phyloP scores from a whole-genome alignment of 2,888 invertebrate genomes.

The Polydrusus cervinus region DNA sequence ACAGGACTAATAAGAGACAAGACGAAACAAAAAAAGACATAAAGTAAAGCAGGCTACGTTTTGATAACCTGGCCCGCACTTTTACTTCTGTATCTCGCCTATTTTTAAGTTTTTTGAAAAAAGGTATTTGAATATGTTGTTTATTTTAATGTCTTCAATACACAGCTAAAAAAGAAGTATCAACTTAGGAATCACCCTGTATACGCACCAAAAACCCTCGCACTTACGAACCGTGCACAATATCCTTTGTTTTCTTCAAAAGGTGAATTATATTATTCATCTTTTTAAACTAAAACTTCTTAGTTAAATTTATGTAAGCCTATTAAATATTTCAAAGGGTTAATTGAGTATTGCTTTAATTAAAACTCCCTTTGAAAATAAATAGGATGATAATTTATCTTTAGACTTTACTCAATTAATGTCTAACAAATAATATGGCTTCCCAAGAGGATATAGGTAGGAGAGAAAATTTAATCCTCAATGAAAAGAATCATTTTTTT shows the following conservation, averaged over 20 bases:
- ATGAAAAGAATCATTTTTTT: no score
- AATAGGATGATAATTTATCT: slow-evolving; percentile 3
- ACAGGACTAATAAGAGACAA: no score
- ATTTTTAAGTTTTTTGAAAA: no score
- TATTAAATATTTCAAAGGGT: slow-evolving; percentile 13
- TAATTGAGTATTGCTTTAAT: slow-evolving; percentile 7
- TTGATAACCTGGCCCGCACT: no score
- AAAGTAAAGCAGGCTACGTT: no score
- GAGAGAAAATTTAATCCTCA: background rate
- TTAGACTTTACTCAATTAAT: background rate
- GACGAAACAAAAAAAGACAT: no score
- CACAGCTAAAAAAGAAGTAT: no score
- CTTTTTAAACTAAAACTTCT: background rate
- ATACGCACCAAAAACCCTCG: no score
- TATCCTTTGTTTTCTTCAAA: background rate
- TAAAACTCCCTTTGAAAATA: background rate
- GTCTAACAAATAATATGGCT: background rate
- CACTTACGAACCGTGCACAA: background rate
- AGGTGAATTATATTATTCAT: background rate
- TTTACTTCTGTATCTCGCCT: no score
- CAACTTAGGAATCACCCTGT: no score
- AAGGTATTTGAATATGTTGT: no score
- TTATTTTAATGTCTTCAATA: no score
- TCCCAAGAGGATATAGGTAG: background rate
- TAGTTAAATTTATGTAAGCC: slow-evolving; percentile 8